phyloP scores from a whole-genome alignment of 2,113 vertebrate genomes.

The Daboia siamensis region DNA sequence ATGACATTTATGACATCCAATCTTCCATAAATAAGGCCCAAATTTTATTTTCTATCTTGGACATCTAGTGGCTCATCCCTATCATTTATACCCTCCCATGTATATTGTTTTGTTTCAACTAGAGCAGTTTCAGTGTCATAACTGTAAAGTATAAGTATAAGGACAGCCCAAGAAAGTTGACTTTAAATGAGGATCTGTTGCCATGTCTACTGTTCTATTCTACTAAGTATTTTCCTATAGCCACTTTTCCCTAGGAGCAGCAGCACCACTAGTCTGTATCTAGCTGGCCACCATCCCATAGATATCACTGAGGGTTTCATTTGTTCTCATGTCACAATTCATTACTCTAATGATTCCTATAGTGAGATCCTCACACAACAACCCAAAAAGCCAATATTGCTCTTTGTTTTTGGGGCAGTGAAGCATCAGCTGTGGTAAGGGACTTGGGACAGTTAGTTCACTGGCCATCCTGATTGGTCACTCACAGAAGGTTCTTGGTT shows the following conservation, averaged over 20 bases:
- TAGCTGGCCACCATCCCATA: neutral
- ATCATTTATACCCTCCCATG: neutral
- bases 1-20: neutral
- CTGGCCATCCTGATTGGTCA: neutral
- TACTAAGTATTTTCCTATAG: neutral
- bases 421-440: neutral
- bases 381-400: neutral
- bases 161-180: neutral
- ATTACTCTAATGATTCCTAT: neutral
- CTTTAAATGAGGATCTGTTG: neutral
- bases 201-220: neutral
- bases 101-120: neutral
- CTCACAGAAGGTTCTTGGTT: neutral
- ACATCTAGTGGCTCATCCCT: neutral
- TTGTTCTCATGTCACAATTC: neutral
- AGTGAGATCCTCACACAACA: neutral
- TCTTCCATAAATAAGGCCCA: neutral
- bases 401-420: neutral
- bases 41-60: neutral
- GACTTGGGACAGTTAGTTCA: neutral
- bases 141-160: neutral
- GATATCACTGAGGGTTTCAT: neutral
- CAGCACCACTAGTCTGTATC: neutral
- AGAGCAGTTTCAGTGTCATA: neutral
- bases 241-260: neutral